Base-by-base conservation (phyloP, 2,113 vertebrate species). In the Dicaeum eximium region DNA sequence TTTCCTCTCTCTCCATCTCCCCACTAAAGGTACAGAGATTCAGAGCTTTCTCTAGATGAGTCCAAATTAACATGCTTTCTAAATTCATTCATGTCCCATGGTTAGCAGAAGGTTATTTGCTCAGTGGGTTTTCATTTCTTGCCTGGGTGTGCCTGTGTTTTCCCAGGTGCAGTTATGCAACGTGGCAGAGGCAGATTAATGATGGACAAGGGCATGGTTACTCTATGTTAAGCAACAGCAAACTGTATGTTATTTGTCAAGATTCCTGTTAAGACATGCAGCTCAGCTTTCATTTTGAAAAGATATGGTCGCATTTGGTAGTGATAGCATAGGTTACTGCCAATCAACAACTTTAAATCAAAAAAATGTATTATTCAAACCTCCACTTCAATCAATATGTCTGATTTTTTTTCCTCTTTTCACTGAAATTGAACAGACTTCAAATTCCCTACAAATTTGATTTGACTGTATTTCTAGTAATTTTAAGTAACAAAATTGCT, bases 181-280 rank as follows among this genome's bases (percentile, higher is more conserved):
- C 1, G 5, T 31, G 91, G 38, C 85, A 84, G 69, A 95, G 71
- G 51, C 92, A 91, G 78, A 91, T 74, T 85, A 85, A 65, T 92
- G 92, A 95, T 88, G 91, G 92, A 93, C 90, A 81, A 92, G 87
- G 91, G 72, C 92, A 95, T 48, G 66, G 58, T 90, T 88, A 18
- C 40, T 71, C 71, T 31, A 14, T 85, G 78, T 92, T 96, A 93
- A 86, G 94, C 93, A 95, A 96, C 60, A 95, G 66, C 73, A 87
- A 91, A 83, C 84, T 90, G 83, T 62, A 78, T 79, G 93, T 33
- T 90, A 93, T 84, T 95, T 94, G 85, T 95, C 93, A 96, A 84
- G 79, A 77, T 81, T 88, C 92, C 42, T 96, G 93, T 91, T 96
- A 80, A 95, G 88, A 89, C 94, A 92, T 15, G 93, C 79, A 81